Base-by-base conservation (phyloP, 2,113 vertebrate species). In the Microcebus tavaratra region DNA sequence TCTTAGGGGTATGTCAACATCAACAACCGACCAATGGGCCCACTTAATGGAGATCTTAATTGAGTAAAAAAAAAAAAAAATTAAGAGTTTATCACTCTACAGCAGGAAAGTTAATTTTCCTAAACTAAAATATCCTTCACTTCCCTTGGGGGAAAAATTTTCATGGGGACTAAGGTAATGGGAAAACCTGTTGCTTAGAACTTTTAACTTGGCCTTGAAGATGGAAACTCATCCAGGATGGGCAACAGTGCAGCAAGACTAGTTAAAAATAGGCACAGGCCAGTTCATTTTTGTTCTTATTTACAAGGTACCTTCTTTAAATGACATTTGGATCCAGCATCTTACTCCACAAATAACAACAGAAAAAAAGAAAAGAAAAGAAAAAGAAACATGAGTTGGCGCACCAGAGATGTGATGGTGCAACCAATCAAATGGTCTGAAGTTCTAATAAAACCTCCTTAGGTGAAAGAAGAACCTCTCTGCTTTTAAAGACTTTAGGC, bases 111-210 rank as follows among this genome's bases (percentile, higher is more conserved):
- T 25, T 29, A 86, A 63, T 84, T 53, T 93, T 76, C 80, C 84
- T 55, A 68, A 89, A 42, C 23, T 13, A 72, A 85, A 90, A 63
- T 29, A 59, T 48, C 50, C n/a, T 59, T 59, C 29, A 29, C n/a
- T 80, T 80, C 70, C 59, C 82, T 65, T 59, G 85, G 23, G 88
- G 25, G 1, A 3, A 4, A 4, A 13, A 34, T 0, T 59, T 81
- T 80, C 63, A 31, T 0, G 81, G 91, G 53, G 48, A 45, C 50
- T 59, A 92, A 93, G 55, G 57, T 86, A 57, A 91, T 12, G 34
- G 94, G 68, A 93, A 92, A 94, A 78, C 67, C 65, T 90, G 61
- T 59, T 50, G 67, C 67, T 80, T 61, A 67, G 78, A 59, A 70
- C 17, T 21, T 61, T 57, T 23, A 57, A 78, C 29, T 61, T 91